Evolutionary conservation across 2,113 vertebrate species (phyloP).

Genomic region (Nibea albiflora): DNA sequence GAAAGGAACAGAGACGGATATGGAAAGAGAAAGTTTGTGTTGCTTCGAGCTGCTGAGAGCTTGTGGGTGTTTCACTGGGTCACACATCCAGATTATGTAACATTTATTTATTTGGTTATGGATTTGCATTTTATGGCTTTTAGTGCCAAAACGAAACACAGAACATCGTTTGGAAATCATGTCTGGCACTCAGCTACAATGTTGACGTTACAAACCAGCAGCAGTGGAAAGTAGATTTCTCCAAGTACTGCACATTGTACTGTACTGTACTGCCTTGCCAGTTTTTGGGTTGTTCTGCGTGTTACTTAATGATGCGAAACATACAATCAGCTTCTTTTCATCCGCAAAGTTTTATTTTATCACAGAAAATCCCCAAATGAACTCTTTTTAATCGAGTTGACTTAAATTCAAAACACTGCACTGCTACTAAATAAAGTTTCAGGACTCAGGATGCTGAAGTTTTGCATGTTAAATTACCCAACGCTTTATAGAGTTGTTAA

Average conservation of each 20-base stretch:
- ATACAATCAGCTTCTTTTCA: neutral
- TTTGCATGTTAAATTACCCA: neutral
- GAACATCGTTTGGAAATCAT: neutral
- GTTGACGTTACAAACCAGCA: neutral
- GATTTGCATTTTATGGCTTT: constrained; percentile 30
- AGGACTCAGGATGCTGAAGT: neutral
- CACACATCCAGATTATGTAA: constrained; percentile 53
- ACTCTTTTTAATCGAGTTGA: neutral
- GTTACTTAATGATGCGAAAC: neutral
- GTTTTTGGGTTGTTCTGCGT: no score
- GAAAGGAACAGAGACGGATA: constrained; percentile 19
- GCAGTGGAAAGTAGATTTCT: neutral
- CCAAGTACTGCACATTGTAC: neutral
- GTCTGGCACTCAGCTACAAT: neutral
- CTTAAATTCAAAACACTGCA: neutral
- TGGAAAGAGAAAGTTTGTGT: constrained; percentile 33
- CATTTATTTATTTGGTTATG: constrained; percentile 30
- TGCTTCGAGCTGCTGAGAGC: constrained; percentile 37
- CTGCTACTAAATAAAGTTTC: neutral
- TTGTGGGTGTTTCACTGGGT: constrained; percentile 59
- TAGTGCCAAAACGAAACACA: neutral
- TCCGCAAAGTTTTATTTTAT: neutral
- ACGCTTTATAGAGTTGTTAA: neutral
- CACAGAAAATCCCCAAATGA: no score
- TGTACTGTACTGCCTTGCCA: neutral